A percentile compares a stretch with the other conserved stretches of the same genome.
These are phyloP conservation scores for Diorhabda carinulata DNA, from an alignment of 1,140 invertebrate genomes.

Conservation along the genomic window DNA sequence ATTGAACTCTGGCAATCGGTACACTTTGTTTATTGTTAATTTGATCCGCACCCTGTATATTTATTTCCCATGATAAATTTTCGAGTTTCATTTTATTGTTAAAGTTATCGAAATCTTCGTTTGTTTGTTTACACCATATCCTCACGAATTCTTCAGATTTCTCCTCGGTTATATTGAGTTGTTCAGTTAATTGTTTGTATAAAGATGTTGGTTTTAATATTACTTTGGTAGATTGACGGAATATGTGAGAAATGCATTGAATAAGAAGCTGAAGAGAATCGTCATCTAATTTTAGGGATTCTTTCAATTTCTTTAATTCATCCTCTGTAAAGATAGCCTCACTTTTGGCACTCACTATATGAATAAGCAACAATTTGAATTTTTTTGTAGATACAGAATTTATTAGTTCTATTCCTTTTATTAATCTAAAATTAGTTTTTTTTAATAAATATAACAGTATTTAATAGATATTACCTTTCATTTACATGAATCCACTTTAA, in stretches of 20 bases:
- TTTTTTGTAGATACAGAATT: constrained; percentile 32
- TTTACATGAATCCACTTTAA: constrained; percentile 32
- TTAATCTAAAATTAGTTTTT: constrained; percentile 32
- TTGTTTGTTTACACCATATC: constrained; percentile 36
- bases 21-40: constrained; percentile 27
- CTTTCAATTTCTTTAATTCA: constrained; percentile 35
- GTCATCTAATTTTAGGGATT: constrained; percentile 31
- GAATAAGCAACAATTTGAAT: constrained; percentile 31
- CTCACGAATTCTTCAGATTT: constrained; percentile 44
- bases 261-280: constrained; percentile 34
- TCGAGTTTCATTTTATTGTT: constrained; percentile 36
- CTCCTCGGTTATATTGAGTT: constrained; percentile 33
- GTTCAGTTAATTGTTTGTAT: constrained; percentile 36
- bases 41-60: constrained; percentile 35
- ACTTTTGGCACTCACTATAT: constrained; percentile 29
- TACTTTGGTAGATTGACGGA: constrained; percentile 38
- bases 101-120: constrained; percentile 39
- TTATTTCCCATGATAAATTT: constrained; percentile 39
- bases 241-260: constrained; percentile 38
- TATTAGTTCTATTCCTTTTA: constrained; percentile 34
- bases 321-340: constrained; percentile 31
- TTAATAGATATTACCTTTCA: constrained; percentile 23
- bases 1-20: constrained; percentile 32
- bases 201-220: constrained; percentile 41
- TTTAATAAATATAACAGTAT: constrained; percentile 8